phyloP scores from a whole-genome alignment of 2,113 vertebrate genomes.

The Lipotes vexillifer region DNA sequence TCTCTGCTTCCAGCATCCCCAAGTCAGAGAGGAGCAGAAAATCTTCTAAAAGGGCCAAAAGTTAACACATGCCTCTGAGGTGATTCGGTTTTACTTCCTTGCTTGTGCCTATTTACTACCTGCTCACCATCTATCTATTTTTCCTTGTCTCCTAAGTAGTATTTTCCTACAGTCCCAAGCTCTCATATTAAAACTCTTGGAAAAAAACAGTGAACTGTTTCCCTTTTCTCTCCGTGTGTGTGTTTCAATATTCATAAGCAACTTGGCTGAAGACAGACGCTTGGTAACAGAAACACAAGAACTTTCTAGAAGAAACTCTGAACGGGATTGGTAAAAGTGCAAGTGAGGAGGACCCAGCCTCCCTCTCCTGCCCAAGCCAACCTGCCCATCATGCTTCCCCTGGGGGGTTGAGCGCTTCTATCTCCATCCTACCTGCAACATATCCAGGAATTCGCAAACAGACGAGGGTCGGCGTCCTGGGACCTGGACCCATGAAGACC shows the following conservation, averaged over 20 bases:
- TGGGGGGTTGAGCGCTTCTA: background rate
- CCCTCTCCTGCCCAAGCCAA: accelerated
- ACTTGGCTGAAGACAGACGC: slow-evolving; percentile 6
- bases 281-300: background rate
- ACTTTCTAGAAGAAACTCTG: background rate
- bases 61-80: background rate
- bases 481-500: background rate
- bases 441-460: background rate
- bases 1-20: background rate
- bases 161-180: background rate
- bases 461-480: background rate
- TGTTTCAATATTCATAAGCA: background rate
- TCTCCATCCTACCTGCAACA: background rate
- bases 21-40: background rate
- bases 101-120: background rate
- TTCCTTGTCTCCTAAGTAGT: background rate
- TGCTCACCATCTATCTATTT: background rate
- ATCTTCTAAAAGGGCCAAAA: background rate
- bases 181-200: background rate
- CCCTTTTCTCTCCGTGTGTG: background rate
- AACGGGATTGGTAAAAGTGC: background rate
- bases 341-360: accelerated
- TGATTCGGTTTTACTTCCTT: background rate
- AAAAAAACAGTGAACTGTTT: background rate
- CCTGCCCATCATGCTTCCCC: background rate